A percentile compares a stretch with the other conserved stretches of the same genome.
Evolutionary conservation across 2,888 invertebrate genomes (phyloP).

Genomic region (Dryobota labecula): DNA sequence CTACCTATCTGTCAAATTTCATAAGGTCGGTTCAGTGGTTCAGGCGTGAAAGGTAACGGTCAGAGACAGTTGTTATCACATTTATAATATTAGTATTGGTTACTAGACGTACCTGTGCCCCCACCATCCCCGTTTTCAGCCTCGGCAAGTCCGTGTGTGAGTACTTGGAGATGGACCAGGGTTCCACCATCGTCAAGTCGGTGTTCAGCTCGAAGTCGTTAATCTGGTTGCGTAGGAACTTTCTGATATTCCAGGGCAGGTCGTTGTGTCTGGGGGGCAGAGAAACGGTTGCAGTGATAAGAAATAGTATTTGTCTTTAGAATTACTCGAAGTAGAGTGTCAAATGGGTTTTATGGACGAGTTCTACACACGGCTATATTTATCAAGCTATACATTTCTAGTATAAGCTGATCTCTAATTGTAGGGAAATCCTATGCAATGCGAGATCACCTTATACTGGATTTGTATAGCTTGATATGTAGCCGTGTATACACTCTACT

Average conservation of each 20-base stretch:
- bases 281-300: conserved; percentile 4
- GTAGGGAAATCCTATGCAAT: too few species aligned
- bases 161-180: conserved; percentile 92
- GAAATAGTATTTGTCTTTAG: not conserved
- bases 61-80: not conserved
- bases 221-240: conserved; percentile 93
- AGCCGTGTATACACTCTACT: too few species aligned
- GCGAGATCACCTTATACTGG: too few species aligned
- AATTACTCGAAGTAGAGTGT: too few species aligned
- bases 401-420: too few species aligned
- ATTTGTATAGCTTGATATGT: too few species aligned
- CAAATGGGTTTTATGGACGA: too few species aligned
- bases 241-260: conserved; percentile 93
- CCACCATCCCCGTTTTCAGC: conserved; percentile 92
- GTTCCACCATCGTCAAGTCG: conserved; percentile 90
- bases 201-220: conserved; percentile 91
- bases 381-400: too few species aligned
- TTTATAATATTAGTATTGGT: not conserved
- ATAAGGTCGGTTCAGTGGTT: not conserved
- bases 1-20: not conserved
- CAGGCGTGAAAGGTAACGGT: not conserved
- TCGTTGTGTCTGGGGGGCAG: conserved; percentile 90
- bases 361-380: too few species aligned
- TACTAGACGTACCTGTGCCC: conserved; percentile 90
- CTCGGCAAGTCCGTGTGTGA: conserved; percentile 93